Evolutionary conservation across 37 sponge, comb jelly and placozoan genomes (phyloP), one percentile per base, ranked within the genome.

Genomic region (Petrosia ficiformis): DNA sequence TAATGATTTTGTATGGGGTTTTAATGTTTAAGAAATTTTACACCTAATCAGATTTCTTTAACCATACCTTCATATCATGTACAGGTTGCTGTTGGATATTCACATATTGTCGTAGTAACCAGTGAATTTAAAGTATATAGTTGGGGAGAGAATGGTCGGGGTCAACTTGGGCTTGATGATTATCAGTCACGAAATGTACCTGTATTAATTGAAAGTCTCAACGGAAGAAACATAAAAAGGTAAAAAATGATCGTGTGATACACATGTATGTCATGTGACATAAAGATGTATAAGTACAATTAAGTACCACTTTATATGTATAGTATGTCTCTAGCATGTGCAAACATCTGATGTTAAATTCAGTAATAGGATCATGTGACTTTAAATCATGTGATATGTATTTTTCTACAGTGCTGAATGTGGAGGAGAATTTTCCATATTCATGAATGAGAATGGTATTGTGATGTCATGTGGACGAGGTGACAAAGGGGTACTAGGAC

Each of bases 141-240:
- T 57, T 97, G 95, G 95, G 99, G 99, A 4, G 80, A 77, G 58
- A 83, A 83, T 29, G 60, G 52, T 31, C 70, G 59, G n/a, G 99
- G 99, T 22, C 99, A 97, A 70, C 69, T 97, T 57, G 99, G 99
- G 32, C 99, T 90, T 63, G 93, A 85, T 0, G 77, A 92, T 58
- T 42, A 63, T 4, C 36, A 34, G 30, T 67, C 84, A 0, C 44
- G 77, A 26, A 32, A 59, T 14, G 29, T 43, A 1, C 92, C 95
- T 22, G 35, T 63, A 25, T 33, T 70, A n/a, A 66, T 94, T 19
- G 82, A 81, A 39, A 61, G 85, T 48, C 42, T 85, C 33, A 88
- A 78, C 33, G 89, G 79, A 31, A 71, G 57, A 2, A 61, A 67
- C 16, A 88, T 93, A 16, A 39, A 38, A n/a, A 81, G 82, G 90